Percentiles rank a stretch among this genome's conserved stretches.
phyloP scores from a whole-genome alignment of 1,140 invertebrate species.

The Sitophilus oryzae region DNA sequence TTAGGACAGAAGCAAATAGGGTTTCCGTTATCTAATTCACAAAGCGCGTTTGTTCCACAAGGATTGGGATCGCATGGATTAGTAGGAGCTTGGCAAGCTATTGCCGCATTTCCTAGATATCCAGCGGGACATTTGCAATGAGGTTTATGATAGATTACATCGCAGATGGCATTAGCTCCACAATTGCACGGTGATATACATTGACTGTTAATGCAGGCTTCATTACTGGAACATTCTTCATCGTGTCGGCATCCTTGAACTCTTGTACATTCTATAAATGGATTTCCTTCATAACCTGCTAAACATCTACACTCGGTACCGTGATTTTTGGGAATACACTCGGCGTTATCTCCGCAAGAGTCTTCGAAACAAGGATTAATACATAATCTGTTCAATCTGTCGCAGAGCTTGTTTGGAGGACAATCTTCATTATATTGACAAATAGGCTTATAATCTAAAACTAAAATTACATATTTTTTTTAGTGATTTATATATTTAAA shows the following conservation, averaged over 20 bases:
- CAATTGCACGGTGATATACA: conserved; percentile 72
- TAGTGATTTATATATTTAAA: no score
- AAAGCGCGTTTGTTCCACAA: conserved; percentile 76
- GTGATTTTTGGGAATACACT: conserved; percentile 72
- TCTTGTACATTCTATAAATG: conserved; percentile 64
- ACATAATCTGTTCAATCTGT: conserved; percentile 73
- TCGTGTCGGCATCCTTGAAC: conserved; percentile 63
- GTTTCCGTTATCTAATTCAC: conserved; percentile 78
- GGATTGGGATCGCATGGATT: conserved; percentile 79
- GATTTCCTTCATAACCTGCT: conserved; percentile 70
- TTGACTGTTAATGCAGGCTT: conserved; percentile 68
- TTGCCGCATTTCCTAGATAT: conserved; percentile 63
- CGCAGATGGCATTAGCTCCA: conserved; percentile 68
- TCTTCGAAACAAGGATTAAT: conserved; percentile 77
- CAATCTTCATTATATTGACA: conserved; percentile 89
- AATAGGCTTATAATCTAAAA: conserved; percentile 58
- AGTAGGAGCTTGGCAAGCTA: conserved; percentile 54
- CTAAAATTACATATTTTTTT: conserved; percentile 46
- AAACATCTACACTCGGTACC: conserved; percentile 72
- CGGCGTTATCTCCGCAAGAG: conserved; percentile 77
- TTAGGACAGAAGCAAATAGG: conserved; percentile 86
- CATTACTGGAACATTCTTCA: conserved; percentile 59
- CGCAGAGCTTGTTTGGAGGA: conserved; percentile 72
- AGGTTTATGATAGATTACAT: conserved; percentile 65
- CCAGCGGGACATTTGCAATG: conserved; percentile 71